A percentile compares a stretch with the other conserved stretches of the same genome.
Conservation (phyloP, 2,888 invertebrate genomes). For the Pterostichus niger region DNA sequence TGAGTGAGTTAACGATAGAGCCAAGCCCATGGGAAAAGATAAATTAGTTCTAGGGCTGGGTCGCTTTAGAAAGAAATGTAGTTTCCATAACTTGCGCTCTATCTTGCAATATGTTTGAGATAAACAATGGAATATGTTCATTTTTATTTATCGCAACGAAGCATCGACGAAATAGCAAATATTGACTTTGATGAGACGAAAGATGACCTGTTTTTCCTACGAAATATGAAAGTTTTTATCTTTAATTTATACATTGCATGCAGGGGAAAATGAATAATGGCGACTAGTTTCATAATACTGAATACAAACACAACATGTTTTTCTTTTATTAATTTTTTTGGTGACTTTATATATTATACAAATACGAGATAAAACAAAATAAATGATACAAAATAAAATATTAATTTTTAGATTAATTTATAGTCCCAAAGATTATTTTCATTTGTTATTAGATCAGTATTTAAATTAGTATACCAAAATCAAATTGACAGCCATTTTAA, state of each 20-base stretch:
- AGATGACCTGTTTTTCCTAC: slow-evolving; percentile 1
- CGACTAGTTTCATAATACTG: background rate
- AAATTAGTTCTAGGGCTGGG: slow-evolving; percentile 53
- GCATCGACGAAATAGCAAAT: background rate
- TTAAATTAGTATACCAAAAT: too few species aligned
- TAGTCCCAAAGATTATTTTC: too few species aligned
- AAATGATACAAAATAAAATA: too few species aligned
- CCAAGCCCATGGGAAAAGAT: slow-evolving; percentile 56
- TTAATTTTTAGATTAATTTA: too few species aligned
- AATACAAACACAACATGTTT: background rate
- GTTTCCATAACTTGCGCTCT: slow-evolving; percentile 52
- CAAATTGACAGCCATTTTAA: too few species aligned
- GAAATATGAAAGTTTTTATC: background rate
- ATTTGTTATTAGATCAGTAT: too few species aligned
- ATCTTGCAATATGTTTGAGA: slow-evolving; percentile 25
- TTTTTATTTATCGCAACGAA: background rate
- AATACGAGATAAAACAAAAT: too few species aligned
- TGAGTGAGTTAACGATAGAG: slow-evolving; percentile 26
- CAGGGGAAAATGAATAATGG: background rate
- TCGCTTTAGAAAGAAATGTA: slow-evolving; percentile 43
- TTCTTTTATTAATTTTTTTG: background rate
- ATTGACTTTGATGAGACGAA: slow-evolving; percentile 4
- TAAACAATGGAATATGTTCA: slow-evolving; percentile 34
- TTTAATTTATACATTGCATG: slow-evolving; percentile 1
- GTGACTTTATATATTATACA: background rate